A percentile compares a stretch with the other conserved stretches of the same genome.
phyloP scores from a whole-genome alignment of 2,797 vertebrate genomes.

The Harpagifer antarcticus region DNA sequence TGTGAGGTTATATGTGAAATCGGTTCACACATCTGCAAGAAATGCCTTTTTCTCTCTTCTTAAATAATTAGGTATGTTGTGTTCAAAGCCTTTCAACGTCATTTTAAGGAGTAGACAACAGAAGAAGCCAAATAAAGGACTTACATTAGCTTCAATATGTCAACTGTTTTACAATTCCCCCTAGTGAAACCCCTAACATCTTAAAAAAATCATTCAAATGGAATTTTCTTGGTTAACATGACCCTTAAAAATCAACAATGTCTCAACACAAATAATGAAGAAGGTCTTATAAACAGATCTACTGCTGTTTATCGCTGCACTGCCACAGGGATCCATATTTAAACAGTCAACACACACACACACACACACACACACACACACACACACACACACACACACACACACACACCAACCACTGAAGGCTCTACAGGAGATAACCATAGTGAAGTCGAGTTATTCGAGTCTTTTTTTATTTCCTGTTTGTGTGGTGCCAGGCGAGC shows the following conservation, averaged over 20 bases:
- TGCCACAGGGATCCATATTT: slow-evolving; percentile 58
- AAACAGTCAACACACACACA: slow-evolving; percentile 31
- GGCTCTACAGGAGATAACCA: slow-evolving; percentile 68
- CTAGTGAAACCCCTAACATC: no score
- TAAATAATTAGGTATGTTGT: no score
- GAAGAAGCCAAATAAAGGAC: no score
- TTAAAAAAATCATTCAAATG: not conserved
- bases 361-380: slow-evolving; percentile 16
- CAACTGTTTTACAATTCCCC: no score
- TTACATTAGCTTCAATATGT: no score
- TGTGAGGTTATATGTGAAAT: no score
- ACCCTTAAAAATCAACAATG: slow-evolving; percentile 7
- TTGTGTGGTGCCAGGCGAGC: slow-evolving; percentile 74
- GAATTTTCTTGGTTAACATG: not conserved
- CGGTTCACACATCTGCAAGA: no score
- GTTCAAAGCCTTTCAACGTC: no score
- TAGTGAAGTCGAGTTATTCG: slow-evolving; percentile 69
- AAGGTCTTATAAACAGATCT: slow-evolving; percentile 37
- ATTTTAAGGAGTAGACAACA: no score
- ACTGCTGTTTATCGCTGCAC: slow-evolving; percentile 39
- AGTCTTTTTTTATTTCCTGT: slow-evolving; percentile 81
- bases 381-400: slow-evolving; percentile 26
- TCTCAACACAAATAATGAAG: slow-evolving; percentile 21
- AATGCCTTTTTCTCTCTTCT: no score
- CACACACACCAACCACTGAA: slow-evolving; percentile 27